A percentile compares a stretch with the other conserved stretches of the same genome.
phyloP scores from a whole-genome alignment of 2,888 invertebrate genomes.

The Pristionchus mayeri region DNA sequence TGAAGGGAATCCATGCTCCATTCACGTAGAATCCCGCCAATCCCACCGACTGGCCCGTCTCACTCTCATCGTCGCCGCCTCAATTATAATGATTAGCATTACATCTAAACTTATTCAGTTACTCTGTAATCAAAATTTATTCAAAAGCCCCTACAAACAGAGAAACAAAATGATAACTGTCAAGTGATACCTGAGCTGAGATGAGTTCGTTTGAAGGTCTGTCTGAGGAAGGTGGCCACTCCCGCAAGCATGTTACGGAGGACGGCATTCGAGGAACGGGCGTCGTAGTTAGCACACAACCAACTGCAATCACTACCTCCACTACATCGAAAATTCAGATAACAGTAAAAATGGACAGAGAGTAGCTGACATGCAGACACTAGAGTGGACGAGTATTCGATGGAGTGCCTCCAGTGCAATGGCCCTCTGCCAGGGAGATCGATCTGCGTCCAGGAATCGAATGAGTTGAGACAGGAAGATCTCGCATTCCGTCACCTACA shows the following conservation, averaged over 20 bases:
- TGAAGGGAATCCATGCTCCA: constrained; percentile 61
- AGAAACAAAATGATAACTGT: neutral
- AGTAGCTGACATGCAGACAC: constrained; percentile 80
- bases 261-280: constrained; percentile 41
- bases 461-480: constrained; percentile 96
- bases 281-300: constrained; percentile 49
- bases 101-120: too few species aligned
- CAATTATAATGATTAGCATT: neutral
- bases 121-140: too few species aligned
- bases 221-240: constrained; percentile 93
- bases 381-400: constrained; percentile 91
- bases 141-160: neutral
- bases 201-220: constrained; percentile 79
- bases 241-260: constrained; percentile 75
- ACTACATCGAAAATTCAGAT: too few species aligned
- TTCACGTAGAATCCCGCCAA: constrained; percentile 59
- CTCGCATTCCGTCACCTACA: constrained; percentile 91
- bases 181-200: constrained; percentile 58
- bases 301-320: too few species aligned
- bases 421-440: constrained; percentile 95
- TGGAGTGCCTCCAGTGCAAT: constrained; percentile 95
- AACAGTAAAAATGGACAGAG: too few species aligned
- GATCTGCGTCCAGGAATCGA: constrained; percentile 96
- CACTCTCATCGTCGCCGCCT: constrained; percentile 59
- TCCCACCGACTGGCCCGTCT: constrained; percentile 59